Conservation (phyloP, 1,140 invertebrate genomes). For the Diabrotica virgifera region DNA sequence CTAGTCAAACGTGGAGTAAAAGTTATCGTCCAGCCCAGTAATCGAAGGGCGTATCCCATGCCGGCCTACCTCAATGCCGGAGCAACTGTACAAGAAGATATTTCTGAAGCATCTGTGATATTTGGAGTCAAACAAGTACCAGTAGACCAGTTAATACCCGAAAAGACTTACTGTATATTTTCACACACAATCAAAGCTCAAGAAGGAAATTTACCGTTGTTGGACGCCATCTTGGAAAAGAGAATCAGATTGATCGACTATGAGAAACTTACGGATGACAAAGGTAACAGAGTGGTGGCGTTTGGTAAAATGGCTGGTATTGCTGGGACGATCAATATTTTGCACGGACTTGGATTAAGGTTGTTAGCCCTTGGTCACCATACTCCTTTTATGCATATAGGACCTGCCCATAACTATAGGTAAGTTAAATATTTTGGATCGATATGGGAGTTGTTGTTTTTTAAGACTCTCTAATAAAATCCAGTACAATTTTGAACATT, state of each 20-base stretch:
- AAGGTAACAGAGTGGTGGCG: conserved; percentile 91
- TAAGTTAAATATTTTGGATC: conserved; percentile 58
- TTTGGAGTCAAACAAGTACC: conserved; percentile 98
- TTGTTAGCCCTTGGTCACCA: conserved; percentile 95
- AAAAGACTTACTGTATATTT: conserved; percentile 98
- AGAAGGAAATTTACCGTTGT: conserved; percentile 94
- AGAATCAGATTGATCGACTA: conserved; percentile 96
- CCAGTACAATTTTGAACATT: no score
- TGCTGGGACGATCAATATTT: conserved; percentile 97
- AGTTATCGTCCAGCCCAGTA: conserved; percentile 97
- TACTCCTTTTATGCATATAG: conserved; percentile 99
- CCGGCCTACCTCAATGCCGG: conserved; percentile 87
- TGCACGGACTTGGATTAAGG: conserved; percentile 93
- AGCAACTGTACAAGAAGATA: conserved; percentile 92
- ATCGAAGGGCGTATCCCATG: conserved; percentile 95
- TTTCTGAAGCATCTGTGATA: conserved; percentile 91
- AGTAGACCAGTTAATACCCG: conserved; percentile 86
- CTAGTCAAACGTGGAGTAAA: conserved; percentile 79
- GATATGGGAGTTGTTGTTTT: no score
- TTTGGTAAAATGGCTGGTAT: conserved; percentile 99
- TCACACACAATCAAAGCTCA: conserved; percentile 99
- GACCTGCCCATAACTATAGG: conserved; percentile 87
- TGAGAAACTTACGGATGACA: conserved; percentile 89
- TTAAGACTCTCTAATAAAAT: no score
- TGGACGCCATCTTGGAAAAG: conserved; percentile 94